Conservation (phyloP, 2,797 vertebrate species). For the Margarornis squamiger region DNA sequence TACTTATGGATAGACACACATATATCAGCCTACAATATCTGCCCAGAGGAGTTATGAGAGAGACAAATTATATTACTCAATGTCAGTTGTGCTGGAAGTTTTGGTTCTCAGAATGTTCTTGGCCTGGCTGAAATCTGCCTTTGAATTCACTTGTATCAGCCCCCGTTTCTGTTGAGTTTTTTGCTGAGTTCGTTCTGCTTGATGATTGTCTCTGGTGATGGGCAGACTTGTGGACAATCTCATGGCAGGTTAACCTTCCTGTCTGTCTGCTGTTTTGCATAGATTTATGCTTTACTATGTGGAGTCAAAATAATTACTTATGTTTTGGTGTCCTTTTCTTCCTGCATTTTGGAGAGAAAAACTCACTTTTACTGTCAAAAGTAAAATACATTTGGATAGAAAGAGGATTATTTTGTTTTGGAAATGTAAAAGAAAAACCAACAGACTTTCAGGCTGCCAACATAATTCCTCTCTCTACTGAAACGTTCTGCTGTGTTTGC, state of each 20-base stretch:
- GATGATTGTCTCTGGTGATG: accelerated
- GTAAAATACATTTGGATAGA: background rate
- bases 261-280: background rate
- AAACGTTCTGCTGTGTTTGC: background rate
- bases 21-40: background rate
- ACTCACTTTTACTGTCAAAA: background rate
- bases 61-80: background rate
- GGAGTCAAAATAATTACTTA: background rate
- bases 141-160: background rate
- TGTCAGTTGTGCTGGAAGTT: background rate
- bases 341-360: background rate
- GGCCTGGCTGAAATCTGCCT: background rate
- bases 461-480: background rate
- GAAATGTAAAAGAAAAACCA: background rate
- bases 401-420: background rate
- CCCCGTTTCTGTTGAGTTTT: accelerated
- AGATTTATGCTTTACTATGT: background rate
- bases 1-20: background rate
- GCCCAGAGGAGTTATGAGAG: background rate
- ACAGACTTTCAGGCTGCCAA: background rate
- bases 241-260: background rate
- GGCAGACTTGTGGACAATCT: background rate
- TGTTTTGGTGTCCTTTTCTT: background rate
- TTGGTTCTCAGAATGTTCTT: background rate
- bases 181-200: background rate